phyloP scores from a whole-genome alignment of 2,888 invertebrate genomes.

The Leptarthrus brevirostris region DNA sequence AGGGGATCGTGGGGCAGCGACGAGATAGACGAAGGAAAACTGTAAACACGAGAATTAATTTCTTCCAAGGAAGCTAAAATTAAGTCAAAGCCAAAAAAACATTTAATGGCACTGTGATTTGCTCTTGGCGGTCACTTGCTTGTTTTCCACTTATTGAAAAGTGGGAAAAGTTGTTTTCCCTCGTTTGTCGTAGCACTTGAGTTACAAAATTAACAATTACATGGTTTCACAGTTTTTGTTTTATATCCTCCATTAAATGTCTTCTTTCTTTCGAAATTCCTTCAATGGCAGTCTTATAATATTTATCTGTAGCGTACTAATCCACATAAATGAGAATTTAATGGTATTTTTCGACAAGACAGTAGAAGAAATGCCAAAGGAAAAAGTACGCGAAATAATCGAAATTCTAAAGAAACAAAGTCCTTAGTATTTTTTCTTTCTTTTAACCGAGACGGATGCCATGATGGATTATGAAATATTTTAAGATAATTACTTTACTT shows the following conservation, averaged over 20 bases:
- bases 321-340: too few species aligned
- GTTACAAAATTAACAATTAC: conserved; percentile 27
- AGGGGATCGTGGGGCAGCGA: background rate
- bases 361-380: too few species aligned
- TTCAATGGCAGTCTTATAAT: too few species aligned
- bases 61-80: conserved; percentile 28
- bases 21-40: background rate
- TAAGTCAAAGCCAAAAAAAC: conserved; percentile 32
- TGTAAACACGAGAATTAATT: conserved; percentile 38
- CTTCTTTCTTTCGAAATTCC: too few species aligned
- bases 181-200: conserved; percentile 24
- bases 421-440: too few species aligned
- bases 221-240: conserved; percentile 1
- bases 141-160: conserved; percentile 36
- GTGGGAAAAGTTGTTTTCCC: conserved; percentile 30
- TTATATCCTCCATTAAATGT: background rate
- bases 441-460: too few species aligned
- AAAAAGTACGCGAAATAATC: too few species aligned
- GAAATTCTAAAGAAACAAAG: too few species aligned
- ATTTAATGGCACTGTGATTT: conserved; percentile 36
- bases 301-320: too few species aligned
- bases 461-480: too few species aligned
- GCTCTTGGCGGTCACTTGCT: conserved; percentile 35
- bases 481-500: too few species aligned
- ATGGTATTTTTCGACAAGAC: too few species aligned